Conservation (phyloP, 2,888 invertebrate species). For the Platycnemis pennipes region DNA sequence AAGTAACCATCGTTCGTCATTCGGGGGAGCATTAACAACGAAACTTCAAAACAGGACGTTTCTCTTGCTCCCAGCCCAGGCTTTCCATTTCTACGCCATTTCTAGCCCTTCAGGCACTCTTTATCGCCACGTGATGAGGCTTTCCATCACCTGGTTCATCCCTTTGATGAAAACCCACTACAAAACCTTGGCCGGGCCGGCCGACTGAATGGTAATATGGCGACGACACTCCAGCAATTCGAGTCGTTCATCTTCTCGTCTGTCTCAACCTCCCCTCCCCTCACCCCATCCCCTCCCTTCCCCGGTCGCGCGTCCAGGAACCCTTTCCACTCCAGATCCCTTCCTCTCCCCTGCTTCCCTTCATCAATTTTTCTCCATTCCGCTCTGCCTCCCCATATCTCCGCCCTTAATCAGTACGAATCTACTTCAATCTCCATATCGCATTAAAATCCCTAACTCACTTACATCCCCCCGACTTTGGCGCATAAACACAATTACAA, state of each 20-base stretch:
- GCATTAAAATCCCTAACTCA: constrained; percentile 15
- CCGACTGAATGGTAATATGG: neutral
- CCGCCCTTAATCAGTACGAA: constrained; percentile 22
- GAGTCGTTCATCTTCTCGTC: neutral
- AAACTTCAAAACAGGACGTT: no score
- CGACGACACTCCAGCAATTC: neutral
- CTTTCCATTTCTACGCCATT: neutral
- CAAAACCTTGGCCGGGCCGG: neutral
- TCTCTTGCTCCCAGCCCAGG: neutral
- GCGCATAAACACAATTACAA: constrained; percentile 3
- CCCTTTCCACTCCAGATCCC: no score
- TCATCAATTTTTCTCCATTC: neutral
- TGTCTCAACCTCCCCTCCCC: neutral
- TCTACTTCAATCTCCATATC: constrained; percentile 16
- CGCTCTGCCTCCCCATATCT: neutral
- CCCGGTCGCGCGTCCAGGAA: neutral
- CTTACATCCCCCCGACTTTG: constrained; percentile 5
- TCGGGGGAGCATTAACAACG: no score
- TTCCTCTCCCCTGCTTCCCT: neutral
- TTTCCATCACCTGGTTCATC: constrained; percentile 3
- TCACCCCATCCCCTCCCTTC: neutral
- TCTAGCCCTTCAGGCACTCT: neutral
- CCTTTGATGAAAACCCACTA: neutral
- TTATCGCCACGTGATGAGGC: neutral
- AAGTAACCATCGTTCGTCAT: no score